Evolutionary conservation across 2,797 vertebrate species (phyloP).

Genomic region (Martes flavigula): DNA sequence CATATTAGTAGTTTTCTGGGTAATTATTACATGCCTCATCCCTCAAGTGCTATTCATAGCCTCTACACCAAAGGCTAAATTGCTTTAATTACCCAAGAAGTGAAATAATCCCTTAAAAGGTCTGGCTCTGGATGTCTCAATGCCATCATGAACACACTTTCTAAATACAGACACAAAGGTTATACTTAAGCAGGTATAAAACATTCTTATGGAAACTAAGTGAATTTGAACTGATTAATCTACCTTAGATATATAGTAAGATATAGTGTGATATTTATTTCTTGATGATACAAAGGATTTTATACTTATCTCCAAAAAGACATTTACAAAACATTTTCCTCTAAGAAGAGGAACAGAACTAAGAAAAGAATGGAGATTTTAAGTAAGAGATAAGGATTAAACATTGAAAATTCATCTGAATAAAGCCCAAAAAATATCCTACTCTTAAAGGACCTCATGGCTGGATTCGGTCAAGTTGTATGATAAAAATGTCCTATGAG

Average conservation of each 20-base stretch:
- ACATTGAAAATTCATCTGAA: background rate
- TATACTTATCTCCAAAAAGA: background rate
- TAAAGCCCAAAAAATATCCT: background rate
- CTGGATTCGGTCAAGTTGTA: constrained; percentile 1
- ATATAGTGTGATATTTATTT: background rate
- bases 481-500: background rate
- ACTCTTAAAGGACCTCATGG: background rate
- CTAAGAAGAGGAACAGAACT: background rate
- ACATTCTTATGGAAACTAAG: constrained; percentile 19
- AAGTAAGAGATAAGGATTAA: background rate
- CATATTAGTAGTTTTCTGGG: constrained; percentile 21
- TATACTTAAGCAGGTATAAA: constrained; percentile 38
- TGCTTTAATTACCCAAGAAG: constrained; percentile 69
- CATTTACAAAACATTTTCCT: constrained; percentile 24
- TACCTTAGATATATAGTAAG: background rate
- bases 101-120: constrained; percentile 65
- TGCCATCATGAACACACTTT: constrained; percentile 15
- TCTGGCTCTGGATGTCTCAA: constrained; percentile 29
- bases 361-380: background rate
- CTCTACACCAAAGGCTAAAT: constrained; percentile 44
- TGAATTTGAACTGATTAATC: constrained; percentile 6
- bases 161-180: constrained; percentile 37
- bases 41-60: constrained; percentile 61
- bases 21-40: constrained; percentile 60
- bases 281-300: background rate